phyloP scores from a whole-genome alignment of 2,113 vertebrate species.

The Penelope pileata region DNA sequence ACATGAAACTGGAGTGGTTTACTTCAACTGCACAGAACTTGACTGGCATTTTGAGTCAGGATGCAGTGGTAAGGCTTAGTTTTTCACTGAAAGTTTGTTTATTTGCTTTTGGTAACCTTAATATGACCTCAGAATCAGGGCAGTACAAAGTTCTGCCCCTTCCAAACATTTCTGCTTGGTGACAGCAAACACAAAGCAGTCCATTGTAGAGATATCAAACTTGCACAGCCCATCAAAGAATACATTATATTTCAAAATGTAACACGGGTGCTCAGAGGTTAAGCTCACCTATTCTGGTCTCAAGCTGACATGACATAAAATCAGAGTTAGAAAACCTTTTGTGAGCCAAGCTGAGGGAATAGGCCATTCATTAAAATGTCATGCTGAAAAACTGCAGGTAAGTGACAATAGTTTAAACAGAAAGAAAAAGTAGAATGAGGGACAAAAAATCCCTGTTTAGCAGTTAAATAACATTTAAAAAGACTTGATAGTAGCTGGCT shows the following conservation, averaged over 20 bases:
- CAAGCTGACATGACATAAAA: constrained; percentile 20
- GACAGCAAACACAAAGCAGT: background rate
- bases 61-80: background rate
- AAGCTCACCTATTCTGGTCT: constrained; percentile 33
- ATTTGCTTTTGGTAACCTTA: background rate
- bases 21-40: background rate
- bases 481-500: background rate
- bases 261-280: background rate
- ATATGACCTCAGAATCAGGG: background rate
- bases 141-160: background rate
- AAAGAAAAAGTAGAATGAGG: background rate
- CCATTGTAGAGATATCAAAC: background rate
- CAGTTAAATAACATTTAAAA: background rate
- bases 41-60: background rate
- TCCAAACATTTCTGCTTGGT: background rate
- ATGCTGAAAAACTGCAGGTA: constrained; percentile 6
- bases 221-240: background rate
- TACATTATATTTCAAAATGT: background rate
- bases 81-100: background rate
- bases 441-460: background rate
- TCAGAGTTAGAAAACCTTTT: constrained; percentile 30
- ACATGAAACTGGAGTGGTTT: background rate
- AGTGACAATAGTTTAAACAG: background rate
- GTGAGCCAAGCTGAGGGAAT: background rate
- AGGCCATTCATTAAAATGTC: constrained; percentile 39